Percentiles rank a stretch among this genome's conserved stretches.
phyloP scores from a whole-genome alignment of 1,140 invertebrate genomes.

The Parasteatoda tepidariorum region DNA sequence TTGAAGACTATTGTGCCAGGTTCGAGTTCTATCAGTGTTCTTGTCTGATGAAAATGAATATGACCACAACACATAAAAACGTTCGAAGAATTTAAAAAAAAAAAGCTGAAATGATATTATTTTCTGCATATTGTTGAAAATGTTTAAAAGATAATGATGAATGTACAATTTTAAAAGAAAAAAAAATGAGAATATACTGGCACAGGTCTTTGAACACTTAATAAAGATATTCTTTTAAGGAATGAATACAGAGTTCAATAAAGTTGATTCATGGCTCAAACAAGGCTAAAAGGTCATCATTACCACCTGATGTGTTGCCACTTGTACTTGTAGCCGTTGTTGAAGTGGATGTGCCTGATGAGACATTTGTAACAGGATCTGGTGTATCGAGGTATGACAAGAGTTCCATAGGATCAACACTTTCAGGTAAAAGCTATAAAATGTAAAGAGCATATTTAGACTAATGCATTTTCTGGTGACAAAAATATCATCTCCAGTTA shows the following conservation, averaged over 20 bases:
- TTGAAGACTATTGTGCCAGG: constrained; percentile 35
- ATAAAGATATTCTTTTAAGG: constrained; percentile 33
- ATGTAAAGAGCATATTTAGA: not conserved
- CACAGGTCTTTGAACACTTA: constrained; percentile 49
- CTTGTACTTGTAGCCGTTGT: constrained; percentile 35
- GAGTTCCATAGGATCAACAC: constrained; percentile 91
- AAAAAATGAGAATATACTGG: constrained; percentile 48
- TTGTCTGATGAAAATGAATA: not conserved
- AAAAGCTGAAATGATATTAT: not conserved
- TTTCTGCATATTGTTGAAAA: not conserved
- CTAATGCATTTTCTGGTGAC: not conserved
- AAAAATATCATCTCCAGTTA: not conserved
- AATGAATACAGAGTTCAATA: constrained; percentile 13
- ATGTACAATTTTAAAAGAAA: constrained; percentile 19
- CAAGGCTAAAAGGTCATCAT: constrained; percentile 53
- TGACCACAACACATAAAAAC: not conserved
- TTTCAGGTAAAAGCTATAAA: constrained; percentile 85
- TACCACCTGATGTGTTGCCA: constrained; percentile 69
- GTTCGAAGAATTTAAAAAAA: not conserved
- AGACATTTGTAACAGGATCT: constrained; percentile 76
- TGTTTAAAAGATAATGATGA: not conserved
- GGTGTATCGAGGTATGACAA: constrained; percentile 93
- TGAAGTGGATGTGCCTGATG: constrained; percentile 70
- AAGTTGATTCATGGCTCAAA: constrained; percentile 53
- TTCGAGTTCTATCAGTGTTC: not conserved